phyloP scores from a whole-genome alignment of 2,888 invertebrate genomes.

The Latrodectus hesperus region DNA sequence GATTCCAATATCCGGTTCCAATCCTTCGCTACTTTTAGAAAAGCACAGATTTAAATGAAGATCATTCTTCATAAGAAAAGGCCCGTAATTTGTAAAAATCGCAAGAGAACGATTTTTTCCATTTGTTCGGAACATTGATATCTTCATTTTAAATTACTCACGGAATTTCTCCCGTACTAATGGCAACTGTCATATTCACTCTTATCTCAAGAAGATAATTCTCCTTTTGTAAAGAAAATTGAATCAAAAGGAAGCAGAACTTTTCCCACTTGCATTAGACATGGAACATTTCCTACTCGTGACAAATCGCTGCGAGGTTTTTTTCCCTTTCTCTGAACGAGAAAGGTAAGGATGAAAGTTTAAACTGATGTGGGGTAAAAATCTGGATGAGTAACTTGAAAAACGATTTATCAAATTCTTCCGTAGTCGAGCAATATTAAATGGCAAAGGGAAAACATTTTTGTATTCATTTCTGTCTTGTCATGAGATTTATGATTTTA shows the following conservation, averaged over 20 bases:
- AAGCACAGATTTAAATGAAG: background rate
- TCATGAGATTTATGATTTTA: too few species aligned
- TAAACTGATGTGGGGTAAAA: constrained; percentile 15
- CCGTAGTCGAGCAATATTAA: too few species aligned
- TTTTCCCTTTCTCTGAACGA: constrained; percentile 22
- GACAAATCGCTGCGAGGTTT: constrained; percentile 36
- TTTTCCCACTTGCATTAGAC: constrained; percentile 32
- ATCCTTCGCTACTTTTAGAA: background rate
- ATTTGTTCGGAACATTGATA: constrained; percentile 1
- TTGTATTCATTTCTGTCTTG: too few species aligned
- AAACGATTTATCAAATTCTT: constrained; percentile 53
- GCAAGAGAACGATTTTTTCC: background rate
- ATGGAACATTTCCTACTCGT: constrained; percentile 47
- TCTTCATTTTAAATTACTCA: constrained; percentile 3
- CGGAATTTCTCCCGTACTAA: background rate
- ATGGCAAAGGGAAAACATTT: too few species aligned
- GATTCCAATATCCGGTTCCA: background rate
- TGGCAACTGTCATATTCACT: constrained; percentile 5
- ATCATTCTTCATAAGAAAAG: background rate
- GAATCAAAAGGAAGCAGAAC: background rate
- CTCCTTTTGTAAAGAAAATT: background rate
- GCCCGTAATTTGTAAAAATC: background rate
- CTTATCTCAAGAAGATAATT: constrained; percentile 1
- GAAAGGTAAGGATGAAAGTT: constrained; percentile 42
- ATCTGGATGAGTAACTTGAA: constrained; percentile 23